Evolutionary conservation across 2,888 invertebrate species (phyloP).

Genomic region (Drosophila borborema): DNA sequence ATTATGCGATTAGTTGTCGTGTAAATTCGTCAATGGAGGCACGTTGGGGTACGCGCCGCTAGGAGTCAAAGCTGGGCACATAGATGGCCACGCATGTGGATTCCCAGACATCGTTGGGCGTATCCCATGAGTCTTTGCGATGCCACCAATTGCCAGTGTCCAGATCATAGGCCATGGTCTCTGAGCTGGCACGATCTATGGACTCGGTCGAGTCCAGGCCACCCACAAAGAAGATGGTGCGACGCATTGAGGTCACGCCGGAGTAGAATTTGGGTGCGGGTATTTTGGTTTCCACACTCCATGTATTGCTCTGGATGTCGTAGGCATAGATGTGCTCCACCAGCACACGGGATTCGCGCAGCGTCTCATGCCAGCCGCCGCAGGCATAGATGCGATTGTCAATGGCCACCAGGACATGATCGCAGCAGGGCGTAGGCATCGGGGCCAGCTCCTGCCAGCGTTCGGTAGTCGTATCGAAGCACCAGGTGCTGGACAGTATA

Average conservation of each 20-base stretch:
- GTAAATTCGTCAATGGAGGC: constrained; percentile 21
- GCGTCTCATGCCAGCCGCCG: constrained; percentile 89
- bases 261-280: constrained; percentile 90
- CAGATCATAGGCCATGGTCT: constrained; percentile 89
- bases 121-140: constrained; percentile 86
- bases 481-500: constrained; percentile 86
- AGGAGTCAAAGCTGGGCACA: constrained; percentile 86
- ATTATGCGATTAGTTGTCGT: background rate
- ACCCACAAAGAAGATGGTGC: constrained; percentile 89
- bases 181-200: constrained; percentile 88
- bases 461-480: constrained; percentile 86
- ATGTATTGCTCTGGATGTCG: constrained; percentile 87
- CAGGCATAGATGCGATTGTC: constrained; percentile 88
- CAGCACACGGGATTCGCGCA: constrained; percentile 86
- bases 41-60: background rate
- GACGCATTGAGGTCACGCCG: constrained; percentile 88
- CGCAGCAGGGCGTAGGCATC: constrained; percentile 88
- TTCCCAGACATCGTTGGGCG: constrained; percentile 90
- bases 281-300: constrained; percentile 88
- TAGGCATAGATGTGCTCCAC: constrained; percentile 89
- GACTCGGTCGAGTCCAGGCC: constrained; percentile 89
- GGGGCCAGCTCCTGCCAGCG: constrained; percentile 87
- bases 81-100: constrained; percentile 89
- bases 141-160: constrained; percentile 89
- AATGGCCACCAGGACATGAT: constrained; percentile 88